Evolutionary conservation across 2,113 vertebrate species (phyloP), one percentile per base, ranked within the genome.

Genomic region (Mastomys natalensis): DNA sequence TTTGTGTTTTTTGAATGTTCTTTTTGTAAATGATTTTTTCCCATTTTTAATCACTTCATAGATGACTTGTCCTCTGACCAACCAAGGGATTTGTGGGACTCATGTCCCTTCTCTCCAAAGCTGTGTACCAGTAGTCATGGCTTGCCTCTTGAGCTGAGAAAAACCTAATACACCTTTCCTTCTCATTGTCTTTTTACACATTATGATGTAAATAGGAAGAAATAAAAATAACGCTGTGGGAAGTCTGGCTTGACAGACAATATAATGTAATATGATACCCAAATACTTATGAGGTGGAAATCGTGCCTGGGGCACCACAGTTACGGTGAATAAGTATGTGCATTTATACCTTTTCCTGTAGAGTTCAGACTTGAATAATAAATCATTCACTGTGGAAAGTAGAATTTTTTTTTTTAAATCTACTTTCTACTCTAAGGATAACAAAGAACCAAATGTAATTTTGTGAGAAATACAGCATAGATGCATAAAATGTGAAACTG

Each of bases 301-400:
- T 62, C 72, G 73, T 87, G 37, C 93, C 89, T 86, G 91, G 92
- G 92, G 74, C 77, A 77, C 19, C 89, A 55, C 96, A 93, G 22
- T 92, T 87, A 90, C 2, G 74, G 43, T 85, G 78, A 97, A 90
- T 66, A 45, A 91, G 26, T 90, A 80, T 93, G 95, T 96, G 73
- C 64, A 96, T 96, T 96, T 98, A 91, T 9, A 93, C 74, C 72
- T 93, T 92, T 97, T 90, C 68, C 48, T 95, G 73, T 73, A 45
- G 53, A 55, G 34, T 91, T 92, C 88, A 95, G 48, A 89, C 76
- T 89, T 95, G n/a, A 87, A 89, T 62, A 95, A 96, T 95, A 93
- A 96, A 95, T 93, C 26, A 34, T 37, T 77, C 72, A 90, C 34
- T 70, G 55, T 90, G 58, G 91, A 91, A 95, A 92, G 53, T 40